These are phyloP conservation scores for Palythoa grandis DNA, from an alignment of 92 coral and sea anemone species.

Conservation along the genomic window DNA sequence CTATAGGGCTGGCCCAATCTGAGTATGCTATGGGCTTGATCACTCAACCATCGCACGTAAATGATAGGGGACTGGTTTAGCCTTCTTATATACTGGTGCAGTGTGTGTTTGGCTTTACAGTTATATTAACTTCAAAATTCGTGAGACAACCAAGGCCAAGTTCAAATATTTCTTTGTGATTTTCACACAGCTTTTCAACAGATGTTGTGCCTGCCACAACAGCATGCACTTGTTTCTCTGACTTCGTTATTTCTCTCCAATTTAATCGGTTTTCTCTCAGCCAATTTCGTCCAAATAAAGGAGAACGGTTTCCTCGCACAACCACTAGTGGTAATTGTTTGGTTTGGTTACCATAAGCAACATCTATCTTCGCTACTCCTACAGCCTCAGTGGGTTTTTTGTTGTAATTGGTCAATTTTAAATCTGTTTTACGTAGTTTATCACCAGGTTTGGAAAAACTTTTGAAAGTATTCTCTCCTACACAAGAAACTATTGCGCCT, in stretches of 20 bases:
- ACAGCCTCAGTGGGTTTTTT: constrained; percentile 23
- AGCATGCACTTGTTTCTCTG: background rate
- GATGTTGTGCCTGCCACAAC: constrained; percentile 3
- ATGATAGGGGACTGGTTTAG: no score
- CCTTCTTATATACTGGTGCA: no score
- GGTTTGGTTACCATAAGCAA: constrained; percentile 14
- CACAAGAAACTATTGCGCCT: constrained; percentile 42
- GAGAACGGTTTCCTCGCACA: constrained; percentile 39
- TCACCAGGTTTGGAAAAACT: background rate
- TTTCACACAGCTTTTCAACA: constrained; percentile 36
- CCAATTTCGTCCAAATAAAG: constrained; percentile 45
- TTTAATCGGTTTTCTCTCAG: constrained; percentile 30
- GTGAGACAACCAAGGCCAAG: constrained; percentile 39
- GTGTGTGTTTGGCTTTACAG: no score
- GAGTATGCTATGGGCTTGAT: constrained; percentile 26
- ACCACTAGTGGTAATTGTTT: constrained; percentile 26
- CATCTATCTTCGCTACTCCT: constrained; percentile 20
- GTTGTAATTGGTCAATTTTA: constrained; percentile 39
- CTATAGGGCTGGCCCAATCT: constrained; percentile 43
- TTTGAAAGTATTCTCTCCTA: constrained; percentile 38
- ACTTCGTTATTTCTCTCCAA: constrained; percentile 3
- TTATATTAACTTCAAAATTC: background rate
- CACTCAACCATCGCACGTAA: constrained; percentile 21
- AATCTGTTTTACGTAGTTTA: background rate
- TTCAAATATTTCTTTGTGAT: constrained; percentile 32